Conservation (phyloP, 1,140 invertebrate genomes). For the Eriocheir sinensis region DNA sequence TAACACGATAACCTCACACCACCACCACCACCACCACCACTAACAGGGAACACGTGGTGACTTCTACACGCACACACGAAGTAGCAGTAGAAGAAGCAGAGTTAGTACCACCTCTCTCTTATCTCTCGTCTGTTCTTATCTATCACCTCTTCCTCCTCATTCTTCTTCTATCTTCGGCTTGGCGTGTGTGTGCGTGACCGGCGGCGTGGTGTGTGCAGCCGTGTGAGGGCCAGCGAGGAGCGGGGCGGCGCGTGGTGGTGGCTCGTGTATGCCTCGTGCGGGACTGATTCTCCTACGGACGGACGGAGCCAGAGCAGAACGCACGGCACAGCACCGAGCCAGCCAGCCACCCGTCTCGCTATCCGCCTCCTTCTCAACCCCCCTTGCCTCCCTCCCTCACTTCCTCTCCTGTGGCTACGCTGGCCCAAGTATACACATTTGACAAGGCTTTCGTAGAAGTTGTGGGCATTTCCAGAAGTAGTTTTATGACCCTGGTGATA, state of each 20-base stretch:
- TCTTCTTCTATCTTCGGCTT: no score
- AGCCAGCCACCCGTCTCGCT: no score
- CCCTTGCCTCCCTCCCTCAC: not conserved
- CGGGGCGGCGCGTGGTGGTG: not conserved
- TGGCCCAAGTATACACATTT: no score
- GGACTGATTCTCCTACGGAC: conserved; percentile 20
- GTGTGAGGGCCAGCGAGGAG: not conserved
- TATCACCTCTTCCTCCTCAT: not conserved
- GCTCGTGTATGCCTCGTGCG: not conserved
- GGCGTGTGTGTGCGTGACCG: no score
- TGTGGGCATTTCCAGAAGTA: no score
- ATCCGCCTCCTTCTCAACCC: not conserved
- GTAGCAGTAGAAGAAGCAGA: not conserved
- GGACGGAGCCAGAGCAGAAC: no score
- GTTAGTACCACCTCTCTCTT: not conserved
- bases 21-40: not conserved
- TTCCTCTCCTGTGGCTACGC: not conserved
- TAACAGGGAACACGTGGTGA: not conserved
- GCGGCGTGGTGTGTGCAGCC: not conserved
- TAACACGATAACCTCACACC: not conserved
- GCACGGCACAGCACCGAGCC: no score
- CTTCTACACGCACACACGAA: no score
- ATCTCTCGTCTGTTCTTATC: not conserved
- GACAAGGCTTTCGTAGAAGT: no score
- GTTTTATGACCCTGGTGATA: no score